These are phyloP conservation scores for Drosophila oshimai DNA, from an alignment of 1,140 invertebrate genomes.

Conservation along the genomic window DNA sequence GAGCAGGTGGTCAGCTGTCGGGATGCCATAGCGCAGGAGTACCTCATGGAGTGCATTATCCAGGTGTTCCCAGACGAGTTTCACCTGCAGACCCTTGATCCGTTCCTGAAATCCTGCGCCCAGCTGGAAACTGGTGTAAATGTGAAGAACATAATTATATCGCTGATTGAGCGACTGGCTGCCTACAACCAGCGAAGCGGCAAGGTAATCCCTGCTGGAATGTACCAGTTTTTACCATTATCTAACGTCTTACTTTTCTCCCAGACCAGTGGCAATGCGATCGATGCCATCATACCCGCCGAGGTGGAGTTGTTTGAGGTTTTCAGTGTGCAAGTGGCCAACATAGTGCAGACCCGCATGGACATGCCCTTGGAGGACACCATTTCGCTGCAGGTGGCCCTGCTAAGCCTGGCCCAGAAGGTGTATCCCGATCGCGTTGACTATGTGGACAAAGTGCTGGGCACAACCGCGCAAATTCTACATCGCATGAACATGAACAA, in stretches of 20 bases:
- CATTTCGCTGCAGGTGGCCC: constrained; percentile 96
- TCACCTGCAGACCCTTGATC: constrained; percentile 96
- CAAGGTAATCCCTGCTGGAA: constrained; percentile 67
- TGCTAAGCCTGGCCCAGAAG: constrained; percentile 97
- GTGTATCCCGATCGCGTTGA: constrained; percentile 97
- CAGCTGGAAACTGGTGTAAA: constrained; percentile 97
- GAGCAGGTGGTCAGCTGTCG: constrained; percentile 99
- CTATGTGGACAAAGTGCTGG: constrained; percentile 97
- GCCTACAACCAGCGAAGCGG: constrained; percentile 91
- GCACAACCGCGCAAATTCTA: constrained; percentile 94
- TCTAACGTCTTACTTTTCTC: constrained; percentile 7
- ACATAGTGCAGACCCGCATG: constrained; percentile 95
- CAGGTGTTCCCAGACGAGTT: constrained; percentile 99
- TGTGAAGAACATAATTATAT: constrained; percentile 99
- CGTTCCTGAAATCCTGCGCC: constrained; percentile 98
- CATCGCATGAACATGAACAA: constrained; percentile 90
- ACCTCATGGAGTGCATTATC: constrained; percentile 99
- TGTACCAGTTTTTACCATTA: not conserved
- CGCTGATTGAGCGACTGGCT: constrained; percentile 96
- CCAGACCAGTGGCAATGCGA: constrained; percentile 85
- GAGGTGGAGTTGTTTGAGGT: constrained; percentile 98
- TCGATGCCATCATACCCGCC: constrained; percentile 89
- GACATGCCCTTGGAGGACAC: constrained; percentile 98
- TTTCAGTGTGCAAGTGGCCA: constrained; percentile 98
- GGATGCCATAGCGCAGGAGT: constrained; percentile 99